These are phyloP conservation scores for Tyrannus savana DNA, from an alignment of 2,113 vertebrate species.

Conservation along the genomic window DNA sequence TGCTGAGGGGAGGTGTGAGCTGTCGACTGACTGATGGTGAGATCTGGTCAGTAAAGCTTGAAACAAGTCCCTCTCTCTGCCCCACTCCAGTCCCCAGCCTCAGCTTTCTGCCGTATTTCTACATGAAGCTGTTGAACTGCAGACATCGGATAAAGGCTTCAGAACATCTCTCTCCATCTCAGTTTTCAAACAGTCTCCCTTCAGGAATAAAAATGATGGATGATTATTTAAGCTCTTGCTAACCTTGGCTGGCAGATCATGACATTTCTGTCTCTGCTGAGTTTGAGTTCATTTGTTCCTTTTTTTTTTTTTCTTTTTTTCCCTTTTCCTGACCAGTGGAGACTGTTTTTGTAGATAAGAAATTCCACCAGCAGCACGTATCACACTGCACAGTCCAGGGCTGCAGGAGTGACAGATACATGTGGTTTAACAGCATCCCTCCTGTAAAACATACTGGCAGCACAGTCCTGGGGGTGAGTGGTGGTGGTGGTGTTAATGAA, in stretches of 20 bases:
- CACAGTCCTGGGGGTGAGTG: not conserved
- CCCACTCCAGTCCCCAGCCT: not conserved
- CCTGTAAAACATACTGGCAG: not conserved
- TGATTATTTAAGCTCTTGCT: not conserved
- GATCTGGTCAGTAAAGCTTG: not conserved
- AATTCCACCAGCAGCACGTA: not conserved
- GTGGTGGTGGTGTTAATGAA: not conserved
- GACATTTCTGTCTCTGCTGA: not conserved
- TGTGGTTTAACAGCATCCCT: not conserved
- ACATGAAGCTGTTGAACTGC: not conserved
- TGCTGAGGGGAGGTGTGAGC: not conserved
- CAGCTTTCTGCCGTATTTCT: not conserved
- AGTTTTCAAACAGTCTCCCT: not conserved
- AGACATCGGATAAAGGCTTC: not conserved
- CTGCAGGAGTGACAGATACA: not conserved
- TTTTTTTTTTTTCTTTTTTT: not conserved
- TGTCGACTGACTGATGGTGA: not conserved
- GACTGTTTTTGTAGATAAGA: not conserved
- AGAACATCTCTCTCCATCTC: not conserved
- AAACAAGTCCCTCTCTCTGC: not conserved
- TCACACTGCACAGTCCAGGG: accelerated
- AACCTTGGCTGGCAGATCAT: not conserved
- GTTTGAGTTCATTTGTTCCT: not conserved
- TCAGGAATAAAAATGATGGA: not conserved
- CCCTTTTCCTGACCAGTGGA: not conserved